Evolutionary conservation across 2,888 invertebrate species (phyloP).

Genomic region (Colostygia pectinataria): DNA sequence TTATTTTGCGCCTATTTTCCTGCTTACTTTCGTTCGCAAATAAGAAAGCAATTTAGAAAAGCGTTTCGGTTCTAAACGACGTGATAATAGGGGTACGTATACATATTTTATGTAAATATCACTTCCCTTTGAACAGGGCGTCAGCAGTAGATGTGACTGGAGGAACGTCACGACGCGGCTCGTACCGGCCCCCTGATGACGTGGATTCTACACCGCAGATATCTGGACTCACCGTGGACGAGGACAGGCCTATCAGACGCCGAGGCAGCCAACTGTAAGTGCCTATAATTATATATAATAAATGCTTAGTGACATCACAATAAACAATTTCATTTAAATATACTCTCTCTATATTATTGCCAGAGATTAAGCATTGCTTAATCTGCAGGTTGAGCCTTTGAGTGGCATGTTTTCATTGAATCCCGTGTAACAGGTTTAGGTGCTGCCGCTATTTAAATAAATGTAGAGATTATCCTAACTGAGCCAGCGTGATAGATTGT

Average conservation of each 20-base stretch:
- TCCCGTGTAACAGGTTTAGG: conserved; percentile 21
- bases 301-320: too few relatives aligned
- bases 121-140: conserved; percentile 69
- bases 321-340: too few relatives aligned
- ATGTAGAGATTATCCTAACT: conserved; percentile 23
- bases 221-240: conserved; percentile 85
- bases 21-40: too few relatives aligned
- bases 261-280: conserved; percentile 93
- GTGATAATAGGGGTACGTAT: too few relatives aligned
- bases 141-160: conserved; percentile 93
- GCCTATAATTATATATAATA: too few relatives aligned
- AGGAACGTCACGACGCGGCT: conserved; percentile 84
- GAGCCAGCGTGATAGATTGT: conserved; percentile 24
- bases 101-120: too few relatives aligned
- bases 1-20: too few relatives aligned
- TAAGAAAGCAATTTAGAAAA: too few relatives aligned
- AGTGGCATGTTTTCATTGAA: conserved; percentile 12
- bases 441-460: conserved; percentile 21
- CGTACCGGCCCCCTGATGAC: conserved; percentile 84
- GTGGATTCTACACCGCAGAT: conserved; percentile 80
- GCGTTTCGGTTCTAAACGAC: too few relatives aligned
- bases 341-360: too few relatives aligned
- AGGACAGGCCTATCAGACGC: conserved; percentile 88
- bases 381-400: conserved; percentile 10
- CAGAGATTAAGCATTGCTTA: neutral